Base-by-base conservation (phyloP, 2,113 vertebrate genomes). In the Pelodiscus sinensis region DNA sequence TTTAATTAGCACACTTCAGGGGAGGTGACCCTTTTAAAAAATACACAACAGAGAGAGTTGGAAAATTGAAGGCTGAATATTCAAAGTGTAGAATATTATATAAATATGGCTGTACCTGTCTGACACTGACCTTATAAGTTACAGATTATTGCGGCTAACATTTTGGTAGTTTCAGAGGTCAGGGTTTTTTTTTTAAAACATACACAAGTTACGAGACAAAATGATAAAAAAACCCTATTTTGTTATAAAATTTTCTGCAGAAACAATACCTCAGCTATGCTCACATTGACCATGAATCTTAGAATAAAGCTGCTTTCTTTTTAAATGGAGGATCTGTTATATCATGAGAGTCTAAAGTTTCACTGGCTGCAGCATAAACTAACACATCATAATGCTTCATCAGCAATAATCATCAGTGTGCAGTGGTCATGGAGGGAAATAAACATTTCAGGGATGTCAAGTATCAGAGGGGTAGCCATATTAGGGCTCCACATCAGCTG, bases 311-410 rank as follows among this genome's bases (percentile, higher is more conserved):
- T 91, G 94, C 94, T 97, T 93, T 91, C 91, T 82, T 29, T 62
- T 96, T 96, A 93, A 94, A 92, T 90, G 91, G 92, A 88, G 94
- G 93, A 91, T 94, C 96, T 94, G 92, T 90, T 90, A 88, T 88
- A 89, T 94, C 94, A 96, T 1, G 0, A 81, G 80, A 82, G 8
- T 82, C 35, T 82, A 50, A 58, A 4, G 79, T 90, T 88, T 95
- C 92, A 89, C 1, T 79, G 86, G 60, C 94, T 94, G 93, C 90
- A 83, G 51, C 87, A 88, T 85, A 94, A 79, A 91, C 91, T 84
- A 79, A 82, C 95, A 94, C 54, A 71, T 96, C 94, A 96, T 2
- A 1, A 50, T 60, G 84, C 82, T 77, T 92, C 92, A 89, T 52
- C 68, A 91, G 80, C 89, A 31, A 75, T 21, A 27, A 86, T 88